These are phyloP conservation scores for Idaea biselata DNA, from an alignment of 2,888 invertebrate species.

Conservation along the genomic window DNA sequence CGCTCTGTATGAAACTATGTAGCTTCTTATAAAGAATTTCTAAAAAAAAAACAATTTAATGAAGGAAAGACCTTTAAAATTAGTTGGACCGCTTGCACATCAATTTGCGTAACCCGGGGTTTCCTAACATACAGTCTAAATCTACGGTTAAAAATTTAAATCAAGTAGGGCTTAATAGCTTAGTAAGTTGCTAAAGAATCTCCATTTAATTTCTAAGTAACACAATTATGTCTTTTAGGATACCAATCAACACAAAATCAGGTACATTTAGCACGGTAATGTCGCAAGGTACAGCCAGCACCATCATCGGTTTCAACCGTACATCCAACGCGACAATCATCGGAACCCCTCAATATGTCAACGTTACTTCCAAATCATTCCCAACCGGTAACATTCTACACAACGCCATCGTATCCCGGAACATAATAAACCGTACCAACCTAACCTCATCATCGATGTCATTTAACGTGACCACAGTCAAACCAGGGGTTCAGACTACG, in stretches of 20 bases:
- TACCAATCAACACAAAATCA: constrained; percentile 69
- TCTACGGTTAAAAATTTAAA: no score
- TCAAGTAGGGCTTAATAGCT: not conserved
- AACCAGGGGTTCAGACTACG: constrained; percentile 55
- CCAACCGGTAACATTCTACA: constrained; percentile 76
- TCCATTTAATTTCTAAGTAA: not conserved
- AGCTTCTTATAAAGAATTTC: no score
- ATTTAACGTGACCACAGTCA: constrained; percentile 62
- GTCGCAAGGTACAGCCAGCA: constrained; percentile 73
- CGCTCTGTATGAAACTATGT: no score
- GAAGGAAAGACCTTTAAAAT: no score
- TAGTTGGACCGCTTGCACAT: no score
- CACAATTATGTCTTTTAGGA: constrained; percentile 42
- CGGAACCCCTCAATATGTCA: constrained; percentile 71
- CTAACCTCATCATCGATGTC: constrained; percentile 54
- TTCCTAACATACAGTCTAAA: no score
- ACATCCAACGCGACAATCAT: constrained; percentile 65
- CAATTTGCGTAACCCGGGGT: no score
- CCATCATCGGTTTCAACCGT: constrained; percentile 72
- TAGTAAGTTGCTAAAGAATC: constrained; percentile 1
- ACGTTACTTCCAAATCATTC: constrained; percentile 71
- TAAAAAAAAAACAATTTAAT: no score
- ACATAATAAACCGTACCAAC: constrained; percentile 64
- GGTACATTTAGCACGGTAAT: constrained; percentile 73
- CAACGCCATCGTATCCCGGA: constrained; percentile 74